Base-by-base conservation (phyloP, 2,888 invertebrate species). In the Selenia dentaria region DNA sequence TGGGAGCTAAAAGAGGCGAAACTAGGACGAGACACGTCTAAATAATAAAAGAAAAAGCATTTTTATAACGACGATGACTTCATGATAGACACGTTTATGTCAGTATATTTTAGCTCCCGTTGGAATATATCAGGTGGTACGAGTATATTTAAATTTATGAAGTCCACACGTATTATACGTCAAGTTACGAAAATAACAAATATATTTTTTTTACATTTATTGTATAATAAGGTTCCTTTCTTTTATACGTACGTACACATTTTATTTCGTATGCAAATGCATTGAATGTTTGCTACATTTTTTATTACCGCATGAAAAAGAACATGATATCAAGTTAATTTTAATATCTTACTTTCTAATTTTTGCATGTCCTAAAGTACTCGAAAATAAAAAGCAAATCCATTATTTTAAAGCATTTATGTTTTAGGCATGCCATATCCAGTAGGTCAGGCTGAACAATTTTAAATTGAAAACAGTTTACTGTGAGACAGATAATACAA, bases 1-100 rank as follows among this genome's bases (percentile, higher is more conserved):
- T 55, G 51, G 46, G 47, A 37, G 47, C 41, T 48, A 36, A 40
- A 47, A 33, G 18, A 14, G 10, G 18, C 27, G 35, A 37, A 36
- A 37, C 41, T 47, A 16, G 39, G 31, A 18, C 45, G 29, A 34
- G 18, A 16, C 16, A 16, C 4, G 16, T 16, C 4, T 4, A n/a
- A 16, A 16, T 16, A 16, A 16, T 16, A 16, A 16, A 16, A 16
- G 16, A 3, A 16, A 3, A 4, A 16, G 16, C 16, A 4, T 28
- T 24, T 9, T 13, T 24, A 38, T 16, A 8, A 16, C 16, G 16
- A 16, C 4, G 16, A n/a, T 16, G 3, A 16, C 4, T 16, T 16
- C 4, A 16, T 16, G 16, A 16, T 16, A 16, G 4, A 16, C 4
- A 3, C 2, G 16, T 16, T 16, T 16, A 16, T 16, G 4, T 16